These are phyloP conservation scores for Stenopsyche tienmushanensis DNA, from an alignment of 1,140 invertebrate species.

Conservation along the genomic window DNA sequence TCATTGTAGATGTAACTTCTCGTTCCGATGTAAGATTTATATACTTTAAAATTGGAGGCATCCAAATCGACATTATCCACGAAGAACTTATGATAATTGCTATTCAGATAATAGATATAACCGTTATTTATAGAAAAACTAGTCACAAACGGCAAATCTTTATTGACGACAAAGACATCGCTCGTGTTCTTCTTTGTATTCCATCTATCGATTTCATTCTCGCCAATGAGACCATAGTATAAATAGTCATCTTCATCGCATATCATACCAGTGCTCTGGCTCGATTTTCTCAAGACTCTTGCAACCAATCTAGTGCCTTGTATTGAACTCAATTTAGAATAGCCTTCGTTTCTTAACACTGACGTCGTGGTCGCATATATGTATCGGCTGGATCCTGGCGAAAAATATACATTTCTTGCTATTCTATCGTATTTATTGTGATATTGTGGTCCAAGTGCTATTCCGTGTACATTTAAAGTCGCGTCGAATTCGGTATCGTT, in stretches of 20 bases:
- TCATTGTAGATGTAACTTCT: too few species aligned
- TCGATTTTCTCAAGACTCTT: slow-evolving; percentile 46
- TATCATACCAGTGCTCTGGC: slow-evolving; percentile 59
- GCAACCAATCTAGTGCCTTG: slow-evolving; percentile 50
- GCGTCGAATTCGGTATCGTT: slow-evolving; percentile 58
- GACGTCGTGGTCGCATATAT: slow-evolving; percentile 62
- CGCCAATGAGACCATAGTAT: slow-evolving; percentile 56
- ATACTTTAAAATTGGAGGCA: too few species aligned
- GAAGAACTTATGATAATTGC: too few species aligned
- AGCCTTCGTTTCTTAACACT: slow-evolving; percentile 56
- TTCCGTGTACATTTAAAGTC: slow-evolving; percentile 62
- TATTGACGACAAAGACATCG: too few species aligned
- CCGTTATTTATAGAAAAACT: too few species aligned
- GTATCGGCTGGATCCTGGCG: slow-evolving; percentile 63
- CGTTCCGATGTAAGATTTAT: too few species aligned
- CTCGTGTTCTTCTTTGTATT: slow-evolving; percentile 50
- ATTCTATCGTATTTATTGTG: slow-evolving; percentile 45
- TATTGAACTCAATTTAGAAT: slow-evolving; percentile 46
- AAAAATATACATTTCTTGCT: slow-evolving; percentile 63
- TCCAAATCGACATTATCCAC: too few species aligned
- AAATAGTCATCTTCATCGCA: slow-evolving; percentile 54
- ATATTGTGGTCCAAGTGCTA: slow-evolving; percentile 63
- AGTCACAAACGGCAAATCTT: too few species aligned
- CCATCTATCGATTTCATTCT: slow-evolving; percentile 57
- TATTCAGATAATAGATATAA: too few species aligned